Percentiles rank a stretch among this genome's conserved stretches.
phyloP scores from a whole-genome alignment of 2,888 invertebrate genomes.

The Pollenia amentaria region DNA sequence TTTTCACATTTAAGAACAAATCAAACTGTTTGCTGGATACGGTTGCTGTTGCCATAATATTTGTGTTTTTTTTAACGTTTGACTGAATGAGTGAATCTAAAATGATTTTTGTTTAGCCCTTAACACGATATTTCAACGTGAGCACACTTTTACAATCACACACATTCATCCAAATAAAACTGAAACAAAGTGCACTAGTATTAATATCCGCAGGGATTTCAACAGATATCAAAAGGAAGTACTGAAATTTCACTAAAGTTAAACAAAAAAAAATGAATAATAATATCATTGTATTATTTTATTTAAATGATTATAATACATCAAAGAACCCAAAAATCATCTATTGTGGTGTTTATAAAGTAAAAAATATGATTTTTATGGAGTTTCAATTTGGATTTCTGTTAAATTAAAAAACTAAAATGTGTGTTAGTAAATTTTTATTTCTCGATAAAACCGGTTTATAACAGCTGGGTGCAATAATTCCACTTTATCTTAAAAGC shows the following conservation, averaged over 20 bases:
- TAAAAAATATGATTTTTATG: slow-evolving; percentile 40
- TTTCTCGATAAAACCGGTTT: background rate
- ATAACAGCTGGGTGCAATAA: too few relatives aligned
- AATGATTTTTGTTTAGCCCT: slow-evolving; percentile 63
- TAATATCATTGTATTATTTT: slow-evolving; percentile 58
- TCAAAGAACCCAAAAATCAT: slow-evolving; percentile 46
- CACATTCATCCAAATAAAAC: slow-evolving; percentile 34
- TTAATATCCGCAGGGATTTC: slow-evolving; percentile 68
- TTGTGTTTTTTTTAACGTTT: background rate
- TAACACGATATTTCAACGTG: slow-evolving; percentile 40
- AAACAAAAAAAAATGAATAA: slow-evolving; percentile 53
- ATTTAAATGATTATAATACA: slow-evolving; percentile 48
- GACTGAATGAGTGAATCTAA: slow-evolving; percentile 33
- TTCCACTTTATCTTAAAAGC: too few relatives aligned
- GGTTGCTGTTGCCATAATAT: slow-evolving; percentile 17
- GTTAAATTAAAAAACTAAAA: background rate
- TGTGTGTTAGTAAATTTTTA: background rate
- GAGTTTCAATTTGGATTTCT: slow-evolving; percentile 4
- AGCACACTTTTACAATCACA: slow-evolving; percentile 12
- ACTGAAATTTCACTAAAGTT: slow-evolving; percentile 60
- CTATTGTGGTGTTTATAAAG: slow-evolving; percentile 41
- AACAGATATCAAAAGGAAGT: slow-evolving; percentile 57
- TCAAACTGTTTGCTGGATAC: slow-evolving; percentile 10
- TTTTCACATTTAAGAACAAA: too few relatives aligned
- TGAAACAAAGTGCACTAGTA: slow-evolving; percentile 59